phyloP scores from a whole-genome alignment of 1,140 invertebrate genomes.

The Drosophila sulfurigaster region DNA sequence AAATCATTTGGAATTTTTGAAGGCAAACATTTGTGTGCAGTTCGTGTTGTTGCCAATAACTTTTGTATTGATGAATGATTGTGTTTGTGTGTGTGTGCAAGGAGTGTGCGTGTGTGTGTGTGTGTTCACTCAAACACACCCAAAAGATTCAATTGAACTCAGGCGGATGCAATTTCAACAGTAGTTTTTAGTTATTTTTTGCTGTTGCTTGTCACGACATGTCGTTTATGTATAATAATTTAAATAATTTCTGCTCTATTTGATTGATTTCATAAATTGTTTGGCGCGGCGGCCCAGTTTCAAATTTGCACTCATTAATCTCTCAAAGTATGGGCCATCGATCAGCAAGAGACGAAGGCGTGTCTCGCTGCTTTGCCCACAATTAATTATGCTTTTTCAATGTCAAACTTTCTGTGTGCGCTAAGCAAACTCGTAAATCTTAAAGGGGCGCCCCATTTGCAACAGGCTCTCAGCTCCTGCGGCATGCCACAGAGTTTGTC shows the following conservation, averaged over 20 bases:
- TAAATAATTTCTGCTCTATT: constrained; percentile 9
- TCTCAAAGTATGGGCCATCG: constrained; percentile 9
- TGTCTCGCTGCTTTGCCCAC: constrained; percentile 59
- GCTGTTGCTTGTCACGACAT: constrained; percentile 45
- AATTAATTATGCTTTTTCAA: constrained; percentile 82
- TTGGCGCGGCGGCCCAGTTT: constrained; percentile 51
- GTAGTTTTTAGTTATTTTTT: constrained; percentile 50
- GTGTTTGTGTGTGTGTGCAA: constrained; percentile 4
- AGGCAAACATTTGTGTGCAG: constrained; percentile 65
- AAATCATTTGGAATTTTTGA: constrained; percentile 53
- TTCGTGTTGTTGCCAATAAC: neutral
- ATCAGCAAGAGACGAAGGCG: constrained; percentile 23
- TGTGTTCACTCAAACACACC: constrained; percentile 52
- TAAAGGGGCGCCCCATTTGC: constrained; percentile 27
- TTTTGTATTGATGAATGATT: constrained; percentile 2
- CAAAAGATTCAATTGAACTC: constrained; percentile 40
- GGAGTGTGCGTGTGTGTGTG: neutral
- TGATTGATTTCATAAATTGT: constrained; percentile 64
- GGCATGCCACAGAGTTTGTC: constrained; percentile 62
- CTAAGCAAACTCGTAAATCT: constrained; percentile 54
- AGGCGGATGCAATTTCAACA: constrained; percentile 65
- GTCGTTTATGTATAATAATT: constrained; percentile 39
- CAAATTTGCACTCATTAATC: constrained; percentile 27
- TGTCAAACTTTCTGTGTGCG: constrained; percentile 65
- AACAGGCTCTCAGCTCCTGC: constrained; percentile 36